Evolutionary conservation across 2,888 invertebrate genomes (phyloP), one percentile per base, ranked within the genome.

Genomic region (Frankliniella fusca): DNA sequence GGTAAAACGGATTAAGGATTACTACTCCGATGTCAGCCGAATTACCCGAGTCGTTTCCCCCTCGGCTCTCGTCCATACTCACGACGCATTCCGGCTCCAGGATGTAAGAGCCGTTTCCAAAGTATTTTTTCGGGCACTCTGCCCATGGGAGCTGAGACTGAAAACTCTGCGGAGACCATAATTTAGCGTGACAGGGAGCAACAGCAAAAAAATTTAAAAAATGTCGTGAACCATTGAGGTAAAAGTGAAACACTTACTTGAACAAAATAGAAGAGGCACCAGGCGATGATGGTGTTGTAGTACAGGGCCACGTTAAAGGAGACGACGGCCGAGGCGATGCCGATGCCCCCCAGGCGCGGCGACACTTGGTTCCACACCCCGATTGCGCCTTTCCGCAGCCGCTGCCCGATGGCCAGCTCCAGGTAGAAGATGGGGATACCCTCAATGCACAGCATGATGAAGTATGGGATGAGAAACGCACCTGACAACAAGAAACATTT

Each of bases 261-360:
- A 85, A 95, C 94, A 87, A 97, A 94, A 89, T 97, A 98, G 89
- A 97, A 97, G 87, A 98, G 91, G 88, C 97, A 97, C 98, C 98
- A 98, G 83, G 97, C 97, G 85, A 98, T 97, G 86, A 98, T 98
- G 83, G 97, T 97, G 89, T 98, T 98, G 89, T 98, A 98, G 89
- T 98, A 98, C 84, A 98, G 91, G 18, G 97, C 97, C 84, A 98
- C 97, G 87, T 97, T 96, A 89, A 97, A 98, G 0, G 97, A 97
- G 54, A 98, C 98, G 84, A 98, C 95, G 1, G 97, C 97, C 82
- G 96, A 96, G 87, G 97, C 97, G 85, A 98, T 93, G 28, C 98
- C 96, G 83, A 97, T 96, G 20, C 96, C 96, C 80, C 93, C 95
- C 85, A 95, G 89, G 87, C 93, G 95, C 0, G 95, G 95, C 20